Evolutionary conservation across 2,888 invertebrate genomes (phyloP), one percentile per base, ranked within the genome.

Genomic region (Drosophila kanekoi): DNA sequence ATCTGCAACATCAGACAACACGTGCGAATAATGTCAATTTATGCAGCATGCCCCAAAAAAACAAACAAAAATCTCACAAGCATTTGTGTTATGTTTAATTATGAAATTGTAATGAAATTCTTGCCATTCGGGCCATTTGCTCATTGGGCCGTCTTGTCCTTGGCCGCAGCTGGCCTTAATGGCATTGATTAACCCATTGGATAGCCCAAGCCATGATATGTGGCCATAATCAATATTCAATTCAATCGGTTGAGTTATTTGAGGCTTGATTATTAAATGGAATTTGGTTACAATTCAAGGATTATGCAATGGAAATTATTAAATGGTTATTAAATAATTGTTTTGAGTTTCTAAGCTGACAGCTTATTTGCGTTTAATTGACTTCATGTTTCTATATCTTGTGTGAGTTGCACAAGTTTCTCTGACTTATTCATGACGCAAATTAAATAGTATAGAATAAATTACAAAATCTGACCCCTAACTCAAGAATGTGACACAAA

Each of bases 1-100:
- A 84, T 87, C 83, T 83, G 81, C 74, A 89, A 87, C 64, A 73
- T 78, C 47, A 64, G 48, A 68, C 33, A 71, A 41, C 32, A 69
- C 35, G 49, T 69, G 41, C 59, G 23, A 59, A 59, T 43, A 54
- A 54, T 59, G 16, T 11, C 65, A 38, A 28, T 52, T 56, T 37
- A 37, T 51, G 28, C 16, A 56, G 37, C 10, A n/a, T 43, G 33
- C 33, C 11, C 14, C 23, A 43, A 6, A 14, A 4, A 18, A 40
- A 40, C 6, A 38, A 14, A 38, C 8, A 38, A 40, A 56, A 43
- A 38, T 64, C 18, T 28, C 28, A 28, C 28, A 28, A 28, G 28
- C 28, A 28, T 8, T 28, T 8, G 8, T 28, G 28, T 38, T 33
- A 35, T 59, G 37, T 54, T 59, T 72, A 77, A 62, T 72, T 77